Percentiles rank a stretch among this genome's conserved stretches.
These are phyloP conservation scores for Pecten maximus DNA, from an alignment of 2,888 invertebrate species.

Conservation along the genomic window DNA sequence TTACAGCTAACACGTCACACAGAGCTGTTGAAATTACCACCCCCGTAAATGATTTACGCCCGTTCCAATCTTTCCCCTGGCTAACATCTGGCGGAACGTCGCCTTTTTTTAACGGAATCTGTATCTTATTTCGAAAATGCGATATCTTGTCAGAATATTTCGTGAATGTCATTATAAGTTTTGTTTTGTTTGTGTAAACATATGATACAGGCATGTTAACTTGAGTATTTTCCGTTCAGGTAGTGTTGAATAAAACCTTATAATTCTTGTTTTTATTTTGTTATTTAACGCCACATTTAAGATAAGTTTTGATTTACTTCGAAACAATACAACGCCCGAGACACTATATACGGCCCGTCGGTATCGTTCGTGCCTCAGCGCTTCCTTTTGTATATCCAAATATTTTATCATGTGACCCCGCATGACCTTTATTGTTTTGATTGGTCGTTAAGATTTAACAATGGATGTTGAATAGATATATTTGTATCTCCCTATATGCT, in stretches of 20 bases:
- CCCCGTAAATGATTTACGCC: neutral
- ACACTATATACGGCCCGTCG: no score
- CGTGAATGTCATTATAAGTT: neutral
- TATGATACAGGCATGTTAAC: neutral
- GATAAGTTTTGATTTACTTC: no score
- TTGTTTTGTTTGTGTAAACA: neutral
- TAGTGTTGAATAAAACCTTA: neutral
- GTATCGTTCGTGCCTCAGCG: no score
- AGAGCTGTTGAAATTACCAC: constrained; percentile 7
- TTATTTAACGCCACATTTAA: no score
- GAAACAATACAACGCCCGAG: no score
- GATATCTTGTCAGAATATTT: constrained; percentile 11
- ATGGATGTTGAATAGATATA: no score
- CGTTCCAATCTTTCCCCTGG: neutral
- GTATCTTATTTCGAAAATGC: neutral
- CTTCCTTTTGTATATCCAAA: no score
- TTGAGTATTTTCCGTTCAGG: neutral
- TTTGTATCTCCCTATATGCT: no score
- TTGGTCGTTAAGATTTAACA: no score
- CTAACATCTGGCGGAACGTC: neutral
- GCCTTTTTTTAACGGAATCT: neutral
- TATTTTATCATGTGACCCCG: no score
- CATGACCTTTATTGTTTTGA: no score
- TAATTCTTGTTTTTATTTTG: no score
- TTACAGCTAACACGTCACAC: neutral